These are phyloP conservation scores for Andricus curvator DNA, from an alignment of 2,888 invertebrate genomes.

Conservation along the genomic window DNA sequence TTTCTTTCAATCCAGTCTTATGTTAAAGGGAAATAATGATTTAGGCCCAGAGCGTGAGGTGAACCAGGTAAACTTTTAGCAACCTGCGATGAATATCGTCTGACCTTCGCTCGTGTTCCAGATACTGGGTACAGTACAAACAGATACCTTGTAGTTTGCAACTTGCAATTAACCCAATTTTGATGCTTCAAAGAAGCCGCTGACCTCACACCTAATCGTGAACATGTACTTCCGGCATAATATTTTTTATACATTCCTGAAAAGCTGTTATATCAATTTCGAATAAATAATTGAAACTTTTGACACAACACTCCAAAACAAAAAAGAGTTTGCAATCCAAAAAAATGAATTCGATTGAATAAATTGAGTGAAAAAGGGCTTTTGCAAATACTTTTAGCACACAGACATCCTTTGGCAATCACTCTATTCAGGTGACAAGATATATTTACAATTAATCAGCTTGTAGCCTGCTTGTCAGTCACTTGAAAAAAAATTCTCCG, in stretches of 20 bases:
- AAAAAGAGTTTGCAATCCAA: neutral
- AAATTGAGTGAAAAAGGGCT: neutral
- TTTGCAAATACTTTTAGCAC: neutral
- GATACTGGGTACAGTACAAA: constrained; percentile 53
- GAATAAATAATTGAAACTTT: neutral
- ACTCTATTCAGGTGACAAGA: neutral
- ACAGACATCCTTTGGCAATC: neutral
- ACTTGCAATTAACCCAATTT: constrained; percentile 1
- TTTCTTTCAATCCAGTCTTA: neutral
- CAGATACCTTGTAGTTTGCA: neutral
- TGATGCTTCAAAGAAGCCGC: neutral
- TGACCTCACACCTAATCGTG: neutral
- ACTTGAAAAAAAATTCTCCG: neutral
- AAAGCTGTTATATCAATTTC: neutral
- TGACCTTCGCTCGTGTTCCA: constrained; percentile 59
- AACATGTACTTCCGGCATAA: neutral
- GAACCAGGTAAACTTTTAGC: neutral
- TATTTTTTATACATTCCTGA: neutral
- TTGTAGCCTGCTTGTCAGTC: neutral
- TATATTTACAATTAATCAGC: constrained; percentile 7
- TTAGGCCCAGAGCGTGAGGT: constrained; percentile 1
- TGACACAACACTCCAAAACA: neutral
- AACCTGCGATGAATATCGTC: constrained; percentile 50
- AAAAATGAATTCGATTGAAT: neutral
- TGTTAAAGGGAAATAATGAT: neutral